phyloP scores from a whole-genome alignment of 2,113 vertebrate genomes.

The Tetraodon nigroviridis region DNA sequence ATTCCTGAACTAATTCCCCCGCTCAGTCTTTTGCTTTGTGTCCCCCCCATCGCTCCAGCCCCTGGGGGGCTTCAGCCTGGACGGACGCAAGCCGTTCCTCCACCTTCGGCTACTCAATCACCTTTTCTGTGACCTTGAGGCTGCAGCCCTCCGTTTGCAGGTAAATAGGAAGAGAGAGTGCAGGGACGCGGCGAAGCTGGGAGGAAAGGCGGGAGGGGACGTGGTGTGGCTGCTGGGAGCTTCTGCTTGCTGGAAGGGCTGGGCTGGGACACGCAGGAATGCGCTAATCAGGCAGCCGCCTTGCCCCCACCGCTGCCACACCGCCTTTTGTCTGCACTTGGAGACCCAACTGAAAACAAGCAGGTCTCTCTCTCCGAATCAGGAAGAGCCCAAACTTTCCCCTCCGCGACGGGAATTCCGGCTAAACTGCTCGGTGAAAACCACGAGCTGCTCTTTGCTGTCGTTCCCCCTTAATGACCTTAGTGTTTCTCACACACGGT shows the following conservation, averaged over 20 bases:
- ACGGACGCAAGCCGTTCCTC: neutral
- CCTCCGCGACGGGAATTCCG: constrained; percentile 40
- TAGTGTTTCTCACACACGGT: neutral
- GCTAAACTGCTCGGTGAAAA: constrained; percentile 7
- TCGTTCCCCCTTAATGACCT: neutral
- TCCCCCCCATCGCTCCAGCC: constrained; percentile 23
- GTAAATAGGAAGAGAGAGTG: too few relatives aligned
- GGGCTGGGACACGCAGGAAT: constrained; percentile 50
- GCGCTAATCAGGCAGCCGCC: constrained; percentile 56
- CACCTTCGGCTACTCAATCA: too few relatives aligned
- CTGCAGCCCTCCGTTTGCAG: too few relatives aligned
- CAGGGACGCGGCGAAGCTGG: neutral
- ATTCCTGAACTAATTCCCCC: constrained; percentile 52
- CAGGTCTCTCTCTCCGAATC: constrained; percentile 2
- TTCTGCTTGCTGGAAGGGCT: constrained; percentile 15
- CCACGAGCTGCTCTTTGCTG: constrained; percentile 8
- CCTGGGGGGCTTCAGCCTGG: constrained; percentile 6
- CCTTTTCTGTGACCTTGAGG: too few relatives aligned
- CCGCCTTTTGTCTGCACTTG: constrained; percentile 46
- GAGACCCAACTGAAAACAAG: constrained; percentile 24
- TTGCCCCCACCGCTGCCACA: constrained; percentile 29
- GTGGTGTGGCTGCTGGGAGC: constrained; percentile 3
- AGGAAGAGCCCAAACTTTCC: constrained; percentile 12
- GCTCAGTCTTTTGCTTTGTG: constrained; percentile 19
- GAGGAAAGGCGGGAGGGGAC: constrained; percentile 15